Evolutionary conservation across 2,888 invertebrate genomes (phyloP), one percentile per base, ranked within the genome.

Genomic region (Torymus tubicola): DNA sequence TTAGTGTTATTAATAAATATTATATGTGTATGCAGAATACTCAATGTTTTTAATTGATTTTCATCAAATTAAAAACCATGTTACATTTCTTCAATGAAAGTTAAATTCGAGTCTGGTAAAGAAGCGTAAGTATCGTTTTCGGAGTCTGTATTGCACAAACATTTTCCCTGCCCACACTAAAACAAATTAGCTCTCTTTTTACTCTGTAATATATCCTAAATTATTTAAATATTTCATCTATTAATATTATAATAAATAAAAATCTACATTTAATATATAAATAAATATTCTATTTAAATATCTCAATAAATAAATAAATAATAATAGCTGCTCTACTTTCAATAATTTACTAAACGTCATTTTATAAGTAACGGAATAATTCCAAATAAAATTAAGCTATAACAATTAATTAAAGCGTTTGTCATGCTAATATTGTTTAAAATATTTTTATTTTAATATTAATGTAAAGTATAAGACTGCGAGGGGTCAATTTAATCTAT

Each of bases 291-390:
- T 42, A 2, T 42, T 42, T n/a, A 55, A 69, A 42, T 55, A 63
- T 1, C 42, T 76, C 42, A 63, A 63, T 75, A 60, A 61, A 52
- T 61, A 61, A 71, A 21, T 71, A 61, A 24, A 61, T 71, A 71
- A 73, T 14, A 21, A 58, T 0, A 50, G 0, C 42, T 24, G 52
- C 4, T 67, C 63, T 60, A 69, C 14, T 50, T 31, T 67, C 14
- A 67, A 67, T 58, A 69, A 69, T 31, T 16, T 42, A 63, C 4
- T 42, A 64, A n/a, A n/a, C 24, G 58, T 58, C 50, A 63, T 63
- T 18, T n/a, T 50, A 60, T 16, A 52, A 16, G 42, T 42, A 42
- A 8, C 42, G 42, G 42, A 42, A 42, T 42, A 42, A 42, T 42
- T 42, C 42, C 57, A 31, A n/a, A 16, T 57, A 69, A 31, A 42